Base-by-base conservation (phyloP, 1,140 invertebrate genomes). In the Leguminivora glycinivorella region DNA sequence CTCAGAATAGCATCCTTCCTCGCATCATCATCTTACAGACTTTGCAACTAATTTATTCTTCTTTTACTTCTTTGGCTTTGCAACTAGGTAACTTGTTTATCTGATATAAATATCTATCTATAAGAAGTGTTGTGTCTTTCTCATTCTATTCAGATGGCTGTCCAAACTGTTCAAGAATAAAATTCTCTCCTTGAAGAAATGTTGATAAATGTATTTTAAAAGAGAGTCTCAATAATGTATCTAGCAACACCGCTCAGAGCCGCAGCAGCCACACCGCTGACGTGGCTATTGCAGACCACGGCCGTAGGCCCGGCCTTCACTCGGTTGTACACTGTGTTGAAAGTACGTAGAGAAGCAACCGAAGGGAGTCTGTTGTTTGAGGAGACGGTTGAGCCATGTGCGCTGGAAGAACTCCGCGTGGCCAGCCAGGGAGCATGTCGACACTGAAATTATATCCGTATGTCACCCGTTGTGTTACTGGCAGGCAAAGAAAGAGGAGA, bases 341-440 rank as follows among this genome's bases (percentile, higher is more conserved):
- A 10, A 6, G 56, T 0, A 43, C 5, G 14, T 31, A n/a, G 14
- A 68, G 63, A 85, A 85, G 31, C 85, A 85, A 5, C 85, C 85
- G 22, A 73, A 25, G n/a, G 63, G 1, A 9, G 78, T 77, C 76
- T 87, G 81, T 34, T 74, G 78, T 1, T 60, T 29, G 1, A 81
- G 69, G 5, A 80, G 68, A n/a, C 76, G 68, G 0, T 69, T 17
- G 14, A 88, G 14, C 85, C 84, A 88, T 0, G 17, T 14, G 2
- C 81, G 80, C 19, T 70, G 73, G 0, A 86, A 68, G 19, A 86
- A 86, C 56, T 82, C 60, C 2, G 70, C 19, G 52, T 82, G 72
- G 2, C 85, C 85, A 6, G 75, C 73, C 22, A 83, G 25, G 22
- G 76, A 34, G 69, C 85, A 87, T 12, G 84, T 70, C 52, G 66